phyloP scores from a whole-genome alignment of 2,888 invertebrate species.

The Meandrusa payeni region DNA sequence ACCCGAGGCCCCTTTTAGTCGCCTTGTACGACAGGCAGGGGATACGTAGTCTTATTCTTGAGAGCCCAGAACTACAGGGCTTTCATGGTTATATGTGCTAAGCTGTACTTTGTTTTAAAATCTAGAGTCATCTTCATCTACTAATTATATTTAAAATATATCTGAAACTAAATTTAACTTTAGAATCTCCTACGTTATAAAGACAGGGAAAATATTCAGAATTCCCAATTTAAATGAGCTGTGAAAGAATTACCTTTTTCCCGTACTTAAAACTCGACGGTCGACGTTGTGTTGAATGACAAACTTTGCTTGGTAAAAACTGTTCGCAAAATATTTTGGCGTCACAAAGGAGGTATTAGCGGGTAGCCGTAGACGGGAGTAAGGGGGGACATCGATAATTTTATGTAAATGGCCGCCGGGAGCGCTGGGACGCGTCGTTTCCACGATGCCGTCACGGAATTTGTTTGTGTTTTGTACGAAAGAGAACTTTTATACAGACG shows the following conservation, averaged over 20 bases:
- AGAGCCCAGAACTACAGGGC: too few relatives aligned
- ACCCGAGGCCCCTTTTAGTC: too few relatives aligned
- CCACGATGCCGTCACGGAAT: constrained; percentile 45
- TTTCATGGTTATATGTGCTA: too few relatives aligned
- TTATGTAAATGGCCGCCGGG: constrained; percentile 61
- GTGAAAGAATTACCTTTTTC: constrained; percentile 23
- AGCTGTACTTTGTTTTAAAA: too few relatives aligned
- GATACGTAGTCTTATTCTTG: too few relatives aligned
- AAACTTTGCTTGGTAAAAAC: constrained; percentile 74
- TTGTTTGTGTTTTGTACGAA: constrained; percentile 62
- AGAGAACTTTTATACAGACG: constrained; percentile 35
- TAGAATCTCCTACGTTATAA: too few relatives aligned
- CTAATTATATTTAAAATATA: too few relatives aligned
- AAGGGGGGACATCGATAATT: constrained; percentile 39
- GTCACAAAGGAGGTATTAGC: constrained; percentile 73
- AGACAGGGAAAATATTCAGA: too few relatives aligned
- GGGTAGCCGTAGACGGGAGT: too few relatives aligned
- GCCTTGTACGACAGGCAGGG: too few relatives aligned
- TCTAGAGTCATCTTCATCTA: too few relatives aligned
- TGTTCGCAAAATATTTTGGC: constrained; percentile 78
- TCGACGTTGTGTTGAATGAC: constrained; percentile 65
- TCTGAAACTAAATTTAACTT: too few relatives aligned
- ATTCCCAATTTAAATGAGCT: neutral
- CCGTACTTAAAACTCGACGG: constrained; percentile 34
- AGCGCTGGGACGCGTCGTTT: constrained; percentile 34